Evolutionary conservation across 2,888 invertebrate species (phyloP), one percentile per base, ranked within the genome.

Genomic region (Polylopha cassiicola): DNA sequence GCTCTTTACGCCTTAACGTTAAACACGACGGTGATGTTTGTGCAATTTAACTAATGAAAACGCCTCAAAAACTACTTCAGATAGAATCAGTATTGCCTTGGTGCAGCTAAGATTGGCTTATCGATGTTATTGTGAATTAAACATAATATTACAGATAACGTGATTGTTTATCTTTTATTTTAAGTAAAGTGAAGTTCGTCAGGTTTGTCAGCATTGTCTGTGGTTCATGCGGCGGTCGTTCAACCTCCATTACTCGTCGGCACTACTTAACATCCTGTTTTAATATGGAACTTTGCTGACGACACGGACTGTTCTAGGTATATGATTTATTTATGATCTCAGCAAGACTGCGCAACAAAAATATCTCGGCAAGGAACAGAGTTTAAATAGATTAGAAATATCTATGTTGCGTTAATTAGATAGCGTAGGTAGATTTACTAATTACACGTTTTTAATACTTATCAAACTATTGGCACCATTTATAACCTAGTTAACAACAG

Each of bases 201-300:
- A n/a, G 53, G 57, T 58, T 56, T 53, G 59, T 65, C 57, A 63
- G 60, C 61, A 66, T 62, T 51, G 63, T 49, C 51, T 51, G 60
- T 61, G 59, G 58, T 63, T 56, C 61, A 65, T 57, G 51, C 53
- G 50, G 55, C 67, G 79, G 73, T 75, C 77, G 54, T 80, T 80
- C 68, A 81, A 75, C 80, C 52, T 61, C 55, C 47, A 62, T 32
- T 48, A 51, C 65, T 73, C 23, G 36, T 13, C 34, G 36, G 41
- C 41, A 34, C 24, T 34, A 41, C 30, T 23, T 41, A 20, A 36
- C 24, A 34, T 36, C 41, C 41, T 41, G 30, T 30, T 30, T 17
- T 30, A 41, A 41, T 41, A 30, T 30, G 34, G 41, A 36, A 30
- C 29, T 36, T 36, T 21, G 24, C 9, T 15, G 28, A 34, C 39